Evolutionary conservation across 2,888 invertebrate genomes (phyloP).

Genomic region (Acleris literana): DNA sequence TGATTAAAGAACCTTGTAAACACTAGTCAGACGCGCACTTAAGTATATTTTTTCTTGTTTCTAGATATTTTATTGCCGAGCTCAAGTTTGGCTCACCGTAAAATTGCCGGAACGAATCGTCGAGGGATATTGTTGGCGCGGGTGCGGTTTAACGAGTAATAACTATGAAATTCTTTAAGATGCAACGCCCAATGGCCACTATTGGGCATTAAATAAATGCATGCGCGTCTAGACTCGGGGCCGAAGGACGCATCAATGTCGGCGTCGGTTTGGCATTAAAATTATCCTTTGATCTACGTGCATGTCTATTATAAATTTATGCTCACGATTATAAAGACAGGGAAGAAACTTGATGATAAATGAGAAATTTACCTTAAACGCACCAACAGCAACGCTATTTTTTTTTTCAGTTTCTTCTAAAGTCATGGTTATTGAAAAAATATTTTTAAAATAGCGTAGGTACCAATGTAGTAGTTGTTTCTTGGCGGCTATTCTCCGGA

Average conservation of each 20-base stretch:
- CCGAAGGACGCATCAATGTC: conserved; percentile 23
- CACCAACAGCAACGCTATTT: too few relatives aligned
- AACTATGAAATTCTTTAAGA: conserved; percentile 21
- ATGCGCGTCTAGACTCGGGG: conserved; percentile 19
- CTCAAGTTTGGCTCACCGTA: conserved; percentile 48
- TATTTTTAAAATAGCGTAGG: not conserved
- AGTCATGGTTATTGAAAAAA: too few relatives aligned
- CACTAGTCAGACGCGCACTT: conserved; percentile 10
- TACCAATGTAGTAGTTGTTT: not conserved
- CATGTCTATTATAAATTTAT: conserved; percentile 21
- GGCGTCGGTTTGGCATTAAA: conserved; percentile 30
- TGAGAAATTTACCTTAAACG: conserved; percentile 1
- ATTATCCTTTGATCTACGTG: conserved; percentile 25
- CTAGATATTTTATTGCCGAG: conserved; percentile 44
- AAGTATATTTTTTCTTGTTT: conserved; percentile 34
- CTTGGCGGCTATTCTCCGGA: not conserved
- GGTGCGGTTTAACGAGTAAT: conserved; percentile 26
- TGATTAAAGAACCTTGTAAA: not conserved
- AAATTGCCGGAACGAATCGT: conserved; percentile 62
- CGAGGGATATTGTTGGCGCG: conserved; percentile 46
- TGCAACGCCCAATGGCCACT: conserved; percentile 18
- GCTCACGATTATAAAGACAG: conserved; percentile 10
- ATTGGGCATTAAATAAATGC: conserved; percentile 19
- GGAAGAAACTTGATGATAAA: not conserved
- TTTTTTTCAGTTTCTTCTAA: too few relatives aligned